Percentiles rank a stretch among this genome's conserved stretches.
These are phyloP conservation scores for Pomacea maculata DNA, from an alignment of 1,140 invertebrate genomes.

Conservation along the genomic window DNA sequence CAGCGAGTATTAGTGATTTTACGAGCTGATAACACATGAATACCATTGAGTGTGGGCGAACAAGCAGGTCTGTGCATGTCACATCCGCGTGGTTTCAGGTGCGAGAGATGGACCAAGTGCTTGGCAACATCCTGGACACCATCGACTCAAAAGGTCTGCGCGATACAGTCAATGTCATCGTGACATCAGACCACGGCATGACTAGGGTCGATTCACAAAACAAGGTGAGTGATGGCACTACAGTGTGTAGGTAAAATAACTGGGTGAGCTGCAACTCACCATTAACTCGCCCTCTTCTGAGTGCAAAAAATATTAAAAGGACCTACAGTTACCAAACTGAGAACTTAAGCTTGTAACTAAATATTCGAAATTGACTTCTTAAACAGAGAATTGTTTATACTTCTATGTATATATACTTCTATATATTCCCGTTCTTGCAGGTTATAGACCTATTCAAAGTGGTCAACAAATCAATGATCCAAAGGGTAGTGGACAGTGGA, in stretches of 20 bases:
- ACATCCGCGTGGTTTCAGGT: background rate
- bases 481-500: constrained; percentile 20
- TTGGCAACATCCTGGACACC: constrained; percentile 54
- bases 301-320: too few species aligned
- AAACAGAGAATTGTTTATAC: too few species aligned
- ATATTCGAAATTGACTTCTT: background rate
- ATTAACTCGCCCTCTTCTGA: background rate
- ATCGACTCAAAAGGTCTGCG: constrained; percentile 60
- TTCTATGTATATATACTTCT: background rate
- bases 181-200: constrained; percentile 83
- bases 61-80: too few species aligned
- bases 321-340: background rate
- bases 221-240: constrained; percentile 18
- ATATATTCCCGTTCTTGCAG: background rate
- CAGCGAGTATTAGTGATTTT: too few species aligned
- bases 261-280: background rate
- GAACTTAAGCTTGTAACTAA: background rate
- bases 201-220: constrained; percentile 66
- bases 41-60: too few species aligned
- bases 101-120: constrained; percentile 40
- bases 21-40: too few species aligned
- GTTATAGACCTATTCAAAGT: constrained; percentile 29
- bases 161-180: constrained; percentile 74
- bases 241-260: background rate
- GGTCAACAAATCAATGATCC: constrained; percentile 16